These are phyloP conservation scores for Poecile montanus DNA, from an alignment of 2,797 vertebrate genomes.

Conservation along the genomic window DNA sequence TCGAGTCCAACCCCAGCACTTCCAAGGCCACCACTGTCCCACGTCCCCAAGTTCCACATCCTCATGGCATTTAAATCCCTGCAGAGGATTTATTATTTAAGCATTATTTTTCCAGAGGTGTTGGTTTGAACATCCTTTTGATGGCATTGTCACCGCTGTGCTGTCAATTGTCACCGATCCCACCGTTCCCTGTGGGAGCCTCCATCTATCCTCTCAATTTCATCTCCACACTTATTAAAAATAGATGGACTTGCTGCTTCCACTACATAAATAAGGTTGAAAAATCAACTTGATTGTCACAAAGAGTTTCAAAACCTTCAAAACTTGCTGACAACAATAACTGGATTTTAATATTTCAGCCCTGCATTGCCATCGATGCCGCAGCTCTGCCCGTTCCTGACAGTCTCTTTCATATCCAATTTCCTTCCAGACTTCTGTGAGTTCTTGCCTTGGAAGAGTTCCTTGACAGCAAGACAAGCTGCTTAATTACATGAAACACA, in stretches of 20 bases:
- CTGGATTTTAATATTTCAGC: neutral
- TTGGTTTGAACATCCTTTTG: neutral
- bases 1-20: fast-evolving
- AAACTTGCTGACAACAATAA: neutral
- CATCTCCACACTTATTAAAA: neutral
- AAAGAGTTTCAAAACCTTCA: neutral
- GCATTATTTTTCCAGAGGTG: neutral
- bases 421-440: neutral
- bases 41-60: neutral
- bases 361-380: neutral
- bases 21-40: neutral
- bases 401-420: neutral
- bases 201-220: neutral
- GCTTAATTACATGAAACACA: neutral
- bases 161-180: neutral
- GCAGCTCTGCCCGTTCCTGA: neutral
- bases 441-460: neutral
- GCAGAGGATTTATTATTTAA: neutral
- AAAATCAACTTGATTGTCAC: neutral
- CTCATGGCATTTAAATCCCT: neutral
- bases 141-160: neutral
- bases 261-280: neutral
- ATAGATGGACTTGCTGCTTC: neutral
- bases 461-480: neutral
- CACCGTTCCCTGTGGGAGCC: neutral